Conservation (phyloP, 2,888 invertebrate species). For the Empis stercorea region DNA sequence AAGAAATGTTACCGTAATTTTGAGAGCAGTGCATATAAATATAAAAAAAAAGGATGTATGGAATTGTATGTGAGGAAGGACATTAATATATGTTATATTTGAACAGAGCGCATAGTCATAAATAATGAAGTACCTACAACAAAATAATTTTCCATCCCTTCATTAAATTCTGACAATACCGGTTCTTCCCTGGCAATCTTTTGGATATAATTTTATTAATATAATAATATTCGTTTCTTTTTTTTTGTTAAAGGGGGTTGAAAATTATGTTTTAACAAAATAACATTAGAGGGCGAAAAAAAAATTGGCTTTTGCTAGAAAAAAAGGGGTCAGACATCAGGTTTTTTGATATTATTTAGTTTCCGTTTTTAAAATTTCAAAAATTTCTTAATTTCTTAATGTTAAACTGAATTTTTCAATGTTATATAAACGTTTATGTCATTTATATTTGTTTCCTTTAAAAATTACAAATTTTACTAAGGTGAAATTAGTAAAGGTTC, state of each 20-base stretch:
- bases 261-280: constrained; percentile 9
- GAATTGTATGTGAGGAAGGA: constrained; percentile 1
- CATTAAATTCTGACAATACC: constrained; percentile 7
- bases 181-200: not conserved
- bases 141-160: constrained; percentile 12
- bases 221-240: too few species aligned
- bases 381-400: too few species aligned
- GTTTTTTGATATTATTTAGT: too few species aligned
- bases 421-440: too few species aligned
- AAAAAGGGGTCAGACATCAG: too few species aligned
- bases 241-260: too few species aligned
- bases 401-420: too few species aligned
- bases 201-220: not conserved
- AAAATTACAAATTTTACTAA: too few species aligned
- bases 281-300: constrained; percentile 3
- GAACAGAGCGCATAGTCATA: constrained; percentile 12
- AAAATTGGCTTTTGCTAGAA: not conserved
- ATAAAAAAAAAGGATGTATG: constrained; percentile 1
- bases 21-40: constrained; percentile 1
- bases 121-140: constrained; percentile 11
- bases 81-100: not conserved
- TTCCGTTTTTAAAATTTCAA: too few species aligned
- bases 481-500: too few species aligned
- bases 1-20: not conserved
- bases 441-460: too few species aligned